These are phyloP conservation scores for Calvadosia cruxmelitensis DNA, from an alignment of 30 jellyfish, hydroid and myxozoan genomes.

Conservation along the genomic window DNA sequence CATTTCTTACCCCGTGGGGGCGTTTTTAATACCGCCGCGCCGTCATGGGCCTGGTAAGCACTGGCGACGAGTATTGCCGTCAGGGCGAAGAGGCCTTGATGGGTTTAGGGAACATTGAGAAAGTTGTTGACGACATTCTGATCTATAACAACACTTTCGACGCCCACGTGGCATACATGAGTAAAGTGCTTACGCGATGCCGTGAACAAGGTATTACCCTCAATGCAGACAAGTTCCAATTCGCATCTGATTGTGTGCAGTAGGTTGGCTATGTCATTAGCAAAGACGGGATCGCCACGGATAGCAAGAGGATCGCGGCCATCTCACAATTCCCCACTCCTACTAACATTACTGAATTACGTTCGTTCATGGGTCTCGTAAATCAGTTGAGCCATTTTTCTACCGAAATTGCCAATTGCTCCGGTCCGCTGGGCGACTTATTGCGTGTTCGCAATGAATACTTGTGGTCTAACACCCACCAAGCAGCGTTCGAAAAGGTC, in stretches of 20 bases:
- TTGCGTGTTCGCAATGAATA: no score
- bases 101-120: not conserved
- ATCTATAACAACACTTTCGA: not conserved
- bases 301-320: no score
- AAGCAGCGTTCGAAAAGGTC: no score
- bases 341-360: no score
- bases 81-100: not conserved
- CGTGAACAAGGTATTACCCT: not conserved
- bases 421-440: no score
- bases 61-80: conserved; percentile 1
- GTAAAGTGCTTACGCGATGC: not conserved
- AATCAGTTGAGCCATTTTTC: no score
- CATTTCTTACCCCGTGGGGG: not conserved
- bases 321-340: no score
- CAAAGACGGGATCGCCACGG: not conserved
- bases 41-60: not conserved
- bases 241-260: not conserved
- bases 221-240: not conserved
- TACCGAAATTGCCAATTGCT: no score
- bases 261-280: not conserved
- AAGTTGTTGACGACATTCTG: not conserved
- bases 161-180: not conserved
- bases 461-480: no score
- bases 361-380: no score
- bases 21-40: not conserved